Base-by-base conservation (phyloP, 2,797 vertebrate species). In the Gobio occitaniae region DNA sequence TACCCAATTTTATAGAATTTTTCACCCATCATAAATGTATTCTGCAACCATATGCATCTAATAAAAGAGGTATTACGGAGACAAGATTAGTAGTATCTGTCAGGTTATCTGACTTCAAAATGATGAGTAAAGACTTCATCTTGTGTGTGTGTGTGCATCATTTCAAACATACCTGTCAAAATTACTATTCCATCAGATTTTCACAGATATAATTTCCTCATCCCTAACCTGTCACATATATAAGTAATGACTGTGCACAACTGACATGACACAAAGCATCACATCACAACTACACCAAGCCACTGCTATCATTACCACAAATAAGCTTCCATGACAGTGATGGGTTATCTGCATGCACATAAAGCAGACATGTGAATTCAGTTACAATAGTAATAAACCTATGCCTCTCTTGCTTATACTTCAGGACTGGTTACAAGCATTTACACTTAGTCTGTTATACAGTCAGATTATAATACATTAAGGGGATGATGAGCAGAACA, bases 251-350 rank as follows among this genome's bases (percentile, higher is more conserved):
- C 36, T 36, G 41, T 44, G 47, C 65, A 52, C 75, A 85, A 41
- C 21, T 68, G 36, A 63, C 82, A 68, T 68, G 72, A 81, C 84
- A 80, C 52, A 52, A 81, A 84, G 44, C 71, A 78, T 89, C 50
- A 44, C 79, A 83, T 75, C 41, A 9, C 59, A 75, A 47, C 68
- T 69, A 54, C 61, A 63, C 21, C 36, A 4, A 16, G 54, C n/a
- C 19, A 1, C 44, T 82, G 61, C n/a, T 32, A 61, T 68, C 68
- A 32, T 52, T 38, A 52, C 2, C 41, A 68, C 47, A 68, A 52
- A 25, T 59, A n/a, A 76, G 72, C 48, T 41, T 44, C 12, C 9
- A 50, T 61, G 69, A 76, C 80, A 86, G 21, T 44, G 48, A 86
- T 52, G 78, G 63, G 6, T 44, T 80, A 36, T 72, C 61, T 83